Conservation (phyloP, 2,797 vertebrate genomes). For the Gallinago nigripennis region DNA sequence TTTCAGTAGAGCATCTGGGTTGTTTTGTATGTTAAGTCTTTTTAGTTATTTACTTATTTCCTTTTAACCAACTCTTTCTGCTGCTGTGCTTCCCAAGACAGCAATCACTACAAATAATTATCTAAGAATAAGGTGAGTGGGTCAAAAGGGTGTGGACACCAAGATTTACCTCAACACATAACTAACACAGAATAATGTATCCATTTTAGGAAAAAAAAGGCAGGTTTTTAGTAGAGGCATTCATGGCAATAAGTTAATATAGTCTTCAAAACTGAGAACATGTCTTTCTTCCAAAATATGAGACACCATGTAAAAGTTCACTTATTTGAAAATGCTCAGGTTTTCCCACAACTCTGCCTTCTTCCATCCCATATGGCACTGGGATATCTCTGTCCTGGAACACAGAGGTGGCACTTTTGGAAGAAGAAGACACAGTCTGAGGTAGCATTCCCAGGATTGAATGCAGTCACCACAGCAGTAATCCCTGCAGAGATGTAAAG, state of each 20-base stretch:
- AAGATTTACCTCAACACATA: background rate
- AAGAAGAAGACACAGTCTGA: background rate
- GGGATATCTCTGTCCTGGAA: background rate
- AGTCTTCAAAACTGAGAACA: background rate
- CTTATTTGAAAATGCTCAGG: background rate
- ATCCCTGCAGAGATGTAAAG: background rate
- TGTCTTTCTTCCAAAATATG: background rate
- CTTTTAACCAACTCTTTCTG: background rate
- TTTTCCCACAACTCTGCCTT: background rate
- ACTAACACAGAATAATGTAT: background rate
- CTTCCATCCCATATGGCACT: background rate
- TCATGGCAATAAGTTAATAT: background rate
- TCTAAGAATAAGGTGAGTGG: fast-evolving
- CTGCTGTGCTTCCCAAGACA: background rate
- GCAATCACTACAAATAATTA: background rate
- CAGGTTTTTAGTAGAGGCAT: background rate
- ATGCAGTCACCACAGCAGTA: background rate
- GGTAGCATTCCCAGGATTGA: background rate
- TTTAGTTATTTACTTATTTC: background rate
- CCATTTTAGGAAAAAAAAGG: background rate
- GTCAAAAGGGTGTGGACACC: background rate
- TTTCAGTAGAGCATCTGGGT: background rate
- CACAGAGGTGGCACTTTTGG: background rate
- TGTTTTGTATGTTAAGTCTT: background rate
- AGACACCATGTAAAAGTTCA: background rate